Base-by-base conservation (phyloP, 1,140 invertebrate genomes). In the Drosophila auraria region DNA sequence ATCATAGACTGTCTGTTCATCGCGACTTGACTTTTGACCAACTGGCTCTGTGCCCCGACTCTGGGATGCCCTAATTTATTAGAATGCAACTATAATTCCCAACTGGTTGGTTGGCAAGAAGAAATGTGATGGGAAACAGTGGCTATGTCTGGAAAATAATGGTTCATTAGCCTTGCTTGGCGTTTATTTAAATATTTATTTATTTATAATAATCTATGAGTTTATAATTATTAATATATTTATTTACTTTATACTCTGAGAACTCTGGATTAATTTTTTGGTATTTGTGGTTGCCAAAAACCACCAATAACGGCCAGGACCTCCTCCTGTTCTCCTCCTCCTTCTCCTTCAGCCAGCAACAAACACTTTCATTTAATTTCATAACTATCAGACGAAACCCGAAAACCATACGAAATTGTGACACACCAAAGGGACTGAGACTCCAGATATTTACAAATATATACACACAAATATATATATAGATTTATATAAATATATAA, bases 331-430 rank as follows among this genome's bases (percentile, higher is more conserved):
- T 36, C 12, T 14, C 17, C 30, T 12, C 7, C 11, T 5, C 2
- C 20, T 20, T 20, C 51, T 38, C 27, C 54, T 60, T 47, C 15
- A 15, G 50, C 20, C 30, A 23, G 36, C 30, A 44, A 40, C 42
- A 68, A 64, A 54, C 61, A 76, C 72, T 83, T 83, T 60, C 51
- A 49, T 73, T 73, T 73, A 56, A 81, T 81, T 81, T 78, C 78
- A 86, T 78, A 86, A 81, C 71, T 82, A 75, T 64, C 60, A 42
- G 45, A 20, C 15, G 17, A 4, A 30, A 30, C 11, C 38, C n/a
- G 58, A 49, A 54, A 61, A 61, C 17, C 72, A 70, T 59, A 56
- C 42, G 49, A 76, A 60, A 66, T 73, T 80, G 65, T 76, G 76
- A 76, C 81, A 71, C 36, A 47, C 17, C 73, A 65, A 58, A 77